Conservation (phyloP, 53 echinoderm and acorn worm species). For the Pentamera pediparva region DNA sequence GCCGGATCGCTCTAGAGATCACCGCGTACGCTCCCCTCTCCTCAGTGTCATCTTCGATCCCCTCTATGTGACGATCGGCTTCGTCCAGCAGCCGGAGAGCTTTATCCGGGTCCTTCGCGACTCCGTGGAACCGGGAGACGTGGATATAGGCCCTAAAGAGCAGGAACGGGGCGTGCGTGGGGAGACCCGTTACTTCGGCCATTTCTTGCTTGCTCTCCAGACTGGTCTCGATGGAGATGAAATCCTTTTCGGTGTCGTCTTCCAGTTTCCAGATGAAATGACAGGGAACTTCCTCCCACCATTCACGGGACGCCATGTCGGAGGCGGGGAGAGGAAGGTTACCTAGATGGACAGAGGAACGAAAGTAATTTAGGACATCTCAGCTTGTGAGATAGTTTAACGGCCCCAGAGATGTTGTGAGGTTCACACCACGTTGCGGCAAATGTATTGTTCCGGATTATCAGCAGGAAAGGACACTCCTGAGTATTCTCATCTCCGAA, state of each 20-base stretch:
- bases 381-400: too few relatives aligned
- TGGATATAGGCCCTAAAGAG: background rate
- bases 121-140: background rate
- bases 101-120: background rate
- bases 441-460: too few relatives aligned
- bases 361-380: too few relatives aligned
- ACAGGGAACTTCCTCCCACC: background rate
- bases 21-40: background rate
- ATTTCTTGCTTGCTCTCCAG: background rate
- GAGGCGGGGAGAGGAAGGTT: too few relatives aligned
- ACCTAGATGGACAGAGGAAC: too few relatives aligned
- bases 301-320: background rate
- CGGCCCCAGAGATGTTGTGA: too few relatives aligned
- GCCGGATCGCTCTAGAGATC: background rate
- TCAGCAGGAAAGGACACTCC: too few relatives aligned
- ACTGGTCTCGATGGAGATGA: background rate
- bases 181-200: background rate
- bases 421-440: too few relatives aligned
- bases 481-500: too few relatives aligned
- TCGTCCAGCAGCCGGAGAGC: background rate
- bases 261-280: constrained; percentile 6
- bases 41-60: background rate
- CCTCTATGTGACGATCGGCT: background rate
- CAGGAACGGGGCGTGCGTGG: background rate
- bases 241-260: background rate